Evolutionary conservation across 2,113 vertebrate genomes (phyloP), one percentile per base, ranked within the genome.

Genomic region (Cromileptes altivelis): DNA sequence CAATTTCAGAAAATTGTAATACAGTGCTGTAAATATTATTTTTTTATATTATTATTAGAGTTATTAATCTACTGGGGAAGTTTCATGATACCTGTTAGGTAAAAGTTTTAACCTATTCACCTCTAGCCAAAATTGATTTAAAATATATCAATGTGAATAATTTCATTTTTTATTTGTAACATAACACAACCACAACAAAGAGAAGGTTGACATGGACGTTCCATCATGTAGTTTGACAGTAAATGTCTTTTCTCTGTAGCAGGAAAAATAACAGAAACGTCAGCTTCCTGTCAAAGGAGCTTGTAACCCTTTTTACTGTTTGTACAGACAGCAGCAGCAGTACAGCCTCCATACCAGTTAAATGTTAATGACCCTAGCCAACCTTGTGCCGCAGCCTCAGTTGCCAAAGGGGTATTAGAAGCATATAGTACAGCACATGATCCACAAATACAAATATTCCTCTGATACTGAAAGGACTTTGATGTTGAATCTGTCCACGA

Each of bases 291-390:
- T 71, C 42, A 69, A 42, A 86, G 62, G 57, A 52, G 62, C 74
- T 10, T 15, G 47, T 42, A 50, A 68, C 37, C 37, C 27, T 67
- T 49, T 62, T 14, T 64, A 18, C 19, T 33, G n/a, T 78, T 45
- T 60, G 13, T 45, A n/a, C 27, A 23, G 70, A 40, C 27, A 68
- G 10, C 57, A 68, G 10, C 61, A 78, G 57, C 53, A 78, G 57
- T 49, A 21, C 33, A 45, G 53, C 37, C 52, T 70, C 62, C 21
- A 30, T 53, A 47, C 18, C 10, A 65, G 57, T 78, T 42, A 70
- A 70, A 78, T 70, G 76, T 62, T 78, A 86, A 74, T 63, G n/a
- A 75, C 27, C 67, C 47, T 6, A 19, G 19, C 70, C 70, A 63
- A 74, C 65, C 70, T 60, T 21, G 18, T 23, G 49, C 80, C 2